Evolutionary conservation across 2,888 invertebrate species (phyloP), one percentile per base, ranked within the genome.

Genomic region (Eilema griseolum): DNA sequence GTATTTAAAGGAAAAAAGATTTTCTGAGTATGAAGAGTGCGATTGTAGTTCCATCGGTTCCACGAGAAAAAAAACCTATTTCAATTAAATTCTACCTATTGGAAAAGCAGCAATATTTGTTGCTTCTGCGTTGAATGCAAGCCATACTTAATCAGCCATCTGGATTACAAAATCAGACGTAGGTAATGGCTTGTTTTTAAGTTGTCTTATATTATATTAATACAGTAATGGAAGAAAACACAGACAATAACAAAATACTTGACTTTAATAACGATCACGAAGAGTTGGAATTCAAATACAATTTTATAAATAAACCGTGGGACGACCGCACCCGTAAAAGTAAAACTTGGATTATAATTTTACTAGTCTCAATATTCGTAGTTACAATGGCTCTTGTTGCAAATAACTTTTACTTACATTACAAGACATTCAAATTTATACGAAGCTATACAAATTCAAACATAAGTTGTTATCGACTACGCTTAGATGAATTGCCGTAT

Each of bases 251-350:
- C 72, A 89, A 87, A 87, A 85, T 88, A 72, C 74, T 83, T 61
- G 88, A 87, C 33, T 87, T 81, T 28, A 74, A 80, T 23, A 76
- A 73, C n/a, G 81, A 85, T 26, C 72, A 71, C 8, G 85, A 88
- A 68, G 80, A 87, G 68, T 83, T 88, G 69, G 86, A 89, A 71
- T 93, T 87, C 73, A 81, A 83, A 72, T 91, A 87, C 75, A 90
- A 92, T 84, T 94, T 94, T 77, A 82, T 94, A 46, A 89, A 87
- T 69, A 86, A 70, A 24, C 94, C 94, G 16, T 95, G 94, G 94
- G 94, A 94, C 67, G 91, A 93, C 68, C 87, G 94, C 20, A 82
- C 92, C 7, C 80, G 76, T 14, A 88, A 77, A 74, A 94, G 92
- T 79, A 93, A 93, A 89, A 76, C 87, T 60, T 86, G 89, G 11